Base-by-base conservation (phyloP, 2,797 vertebrate species). In the Hozukius guyotensis region DNA sequence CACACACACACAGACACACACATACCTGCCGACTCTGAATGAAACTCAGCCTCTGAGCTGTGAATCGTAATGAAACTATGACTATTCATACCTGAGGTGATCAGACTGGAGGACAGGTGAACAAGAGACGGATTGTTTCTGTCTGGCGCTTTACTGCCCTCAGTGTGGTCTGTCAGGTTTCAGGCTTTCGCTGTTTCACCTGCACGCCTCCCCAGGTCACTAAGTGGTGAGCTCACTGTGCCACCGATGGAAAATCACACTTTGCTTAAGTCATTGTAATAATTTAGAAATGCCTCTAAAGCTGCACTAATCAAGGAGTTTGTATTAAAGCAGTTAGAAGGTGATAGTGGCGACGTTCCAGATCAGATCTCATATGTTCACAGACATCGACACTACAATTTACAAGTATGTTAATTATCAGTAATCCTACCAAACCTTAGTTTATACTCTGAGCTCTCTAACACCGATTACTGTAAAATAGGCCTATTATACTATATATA, bases 81-180 rank as follows among this genome's bases (percentile, higher is more conserved):
- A 36, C 4, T 13, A 13, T 36, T 36, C 34, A 36, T 36, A 8
- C 52, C 61, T 49, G 5, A 71, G 65, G 38, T 60, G 68, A 70
- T 81, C 32, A n/a, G 31, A 25, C n/a, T 25, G 34, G 14, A 13
- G 63, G 7, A 82, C 68, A 82, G n/a, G 14, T 7, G 63, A 9
- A 82, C 68, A 82, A 76, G 27, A 61, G 70, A 46, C 2, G 1
- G 32, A 73, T 74, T 86, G 69, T 82, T 55, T 25, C 31, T 24
- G 2, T n/a, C 27, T 76, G 73, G 16, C 55, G 38, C 72, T 52
- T 4, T 61, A 12, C 31, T 34, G 14, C 25, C 64, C 42, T 77
- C 25, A 18, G 8, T 42, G 2, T 10, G 1, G 8, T 32, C 16
- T 14, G 11, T 57, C 52, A 46, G 34, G 24, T 66, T 65, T n/a